phyloP scores from a whole-genome alignment of 2,797 vertebrate species.

The Mormyrops attenuatus region DNA sequence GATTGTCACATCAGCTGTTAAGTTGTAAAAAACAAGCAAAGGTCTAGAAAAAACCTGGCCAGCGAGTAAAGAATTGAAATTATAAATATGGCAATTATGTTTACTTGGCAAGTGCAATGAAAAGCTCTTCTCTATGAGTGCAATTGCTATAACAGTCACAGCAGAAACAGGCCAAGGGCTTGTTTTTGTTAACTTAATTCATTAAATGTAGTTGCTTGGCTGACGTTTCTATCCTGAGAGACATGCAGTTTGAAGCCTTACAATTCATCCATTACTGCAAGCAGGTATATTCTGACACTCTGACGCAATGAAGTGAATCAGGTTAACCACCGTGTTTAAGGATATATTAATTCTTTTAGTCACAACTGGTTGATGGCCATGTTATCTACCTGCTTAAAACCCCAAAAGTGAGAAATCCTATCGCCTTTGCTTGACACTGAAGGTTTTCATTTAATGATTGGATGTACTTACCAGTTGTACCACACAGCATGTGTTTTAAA shows the following conservation, averaged over 20 bases:
- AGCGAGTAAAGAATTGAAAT: not conserved
- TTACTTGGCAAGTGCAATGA: slow-evolving; percentile 13
- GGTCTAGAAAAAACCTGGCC: not conserved
- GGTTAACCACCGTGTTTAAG: not conserved
- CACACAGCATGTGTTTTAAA: not conserved
- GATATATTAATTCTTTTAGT: not conserved
- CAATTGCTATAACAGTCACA: not conserved
- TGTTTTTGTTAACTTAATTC: not conserved
- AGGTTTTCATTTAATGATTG: not conserved
- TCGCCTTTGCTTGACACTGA: not conserved
- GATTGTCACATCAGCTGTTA: not conserved
- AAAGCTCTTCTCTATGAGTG: not conserved
- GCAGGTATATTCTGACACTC: not conserved
- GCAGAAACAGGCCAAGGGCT: not conserved
- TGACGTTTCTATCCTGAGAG: not conserved
- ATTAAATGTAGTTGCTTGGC: not conserved
- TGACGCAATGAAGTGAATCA: not conserved
- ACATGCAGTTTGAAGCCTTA: not conserved
- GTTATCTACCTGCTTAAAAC: not conserved
- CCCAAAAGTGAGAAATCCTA: not conserved
- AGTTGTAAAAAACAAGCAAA: not conserved
- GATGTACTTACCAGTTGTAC: not conserved
- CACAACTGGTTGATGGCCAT: not conserved
- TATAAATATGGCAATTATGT: not conserved
- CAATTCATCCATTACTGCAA: not conserved